Evolutionary conservation across 2,888 invertebrate species (phyloP).

Genomic region (Tubulanus polymorphus): DNA sequence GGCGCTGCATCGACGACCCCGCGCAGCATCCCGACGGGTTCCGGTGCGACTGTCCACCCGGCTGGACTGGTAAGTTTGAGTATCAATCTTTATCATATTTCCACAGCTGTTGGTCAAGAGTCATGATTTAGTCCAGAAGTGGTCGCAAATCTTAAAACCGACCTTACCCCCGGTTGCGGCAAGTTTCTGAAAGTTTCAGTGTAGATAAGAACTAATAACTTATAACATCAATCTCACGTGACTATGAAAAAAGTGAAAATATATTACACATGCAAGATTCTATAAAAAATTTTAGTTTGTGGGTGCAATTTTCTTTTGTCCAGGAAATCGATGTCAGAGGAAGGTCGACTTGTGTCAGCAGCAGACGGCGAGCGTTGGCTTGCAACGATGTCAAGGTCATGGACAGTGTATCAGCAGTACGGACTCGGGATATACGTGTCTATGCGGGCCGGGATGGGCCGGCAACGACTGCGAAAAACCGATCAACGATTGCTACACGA

Average conservation of each 20-base stretch:
- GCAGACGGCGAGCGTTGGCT: too few species aligned
- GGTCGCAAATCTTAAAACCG: too few species aligned
- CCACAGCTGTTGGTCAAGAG: not conserved
- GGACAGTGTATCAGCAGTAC: too few species aligned
- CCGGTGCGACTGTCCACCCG: constrained; percentile 22
- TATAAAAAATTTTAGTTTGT: not conserved
- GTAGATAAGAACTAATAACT: too few species aligned
- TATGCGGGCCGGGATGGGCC: constrained; percentile 1
- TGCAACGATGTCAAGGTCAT: too few species aligned
- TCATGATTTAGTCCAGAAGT: too few species aligned
- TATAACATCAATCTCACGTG: not conserved
- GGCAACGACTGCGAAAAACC: not conserved
- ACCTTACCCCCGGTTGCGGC: too few species aligned
- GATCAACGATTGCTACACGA: not conserved
- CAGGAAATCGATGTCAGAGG: too few species aligned
- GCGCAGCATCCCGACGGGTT: constrained; percentile 56
- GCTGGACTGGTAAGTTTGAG: constrained; percentile 13
- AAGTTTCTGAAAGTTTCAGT: too few species aligned
- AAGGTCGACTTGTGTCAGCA: too few species aligned
- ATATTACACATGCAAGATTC: not conserved
- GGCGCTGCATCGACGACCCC: constrained; percentile 87
- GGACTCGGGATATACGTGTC: not conserved
- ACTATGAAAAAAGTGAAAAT: not conserved
- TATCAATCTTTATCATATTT: not conserved
- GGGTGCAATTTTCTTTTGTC: too few species aligned